Conservation (phyloP, 1,140 invertebrate genomes). For the Araneus ventricosus region DNA sequence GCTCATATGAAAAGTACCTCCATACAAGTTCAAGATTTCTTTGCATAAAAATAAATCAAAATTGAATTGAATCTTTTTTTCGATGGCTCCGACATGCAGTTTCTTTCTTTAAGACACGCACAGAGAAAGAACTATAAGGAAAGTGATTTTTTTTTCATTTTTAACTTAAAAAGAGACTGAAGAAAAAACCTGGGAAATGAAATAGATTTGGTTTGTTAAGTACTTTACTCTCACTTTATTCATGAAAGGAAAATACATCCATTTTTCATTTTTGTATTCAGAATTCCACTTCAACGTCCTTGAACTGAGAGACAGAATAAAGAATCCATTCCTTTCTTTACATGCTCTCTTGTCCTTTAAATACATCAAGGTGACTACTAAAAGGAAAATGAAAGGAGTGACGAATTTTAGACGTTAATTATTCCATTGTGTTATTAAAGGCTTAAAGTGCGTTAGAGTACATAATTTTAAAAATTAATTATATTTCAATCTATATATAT, state of each 20-base stretch:
- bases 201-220: not conserved
- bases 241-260: not conserved
- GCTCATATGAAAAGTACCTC: too few species aligned
- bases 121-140: not conserved
- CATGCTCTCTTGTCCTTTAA: too few species aligned
- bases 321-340: too few species aligned
- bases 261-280: not conserved
- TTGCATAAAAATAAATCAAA: too few species aligned
- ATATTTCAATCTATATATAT: too few species aligned
- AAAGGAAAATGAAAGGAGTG: too few species aligned
- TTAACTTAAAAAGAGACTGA: not conserved
- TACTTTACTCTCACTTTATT: not conserved
- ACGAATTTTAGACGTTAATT: too few species aligned
- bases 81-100: not conserved
- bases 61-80: not conserved
- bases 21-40: too few species aligned
- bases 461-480: too few species aligned
- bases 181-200: not conserved
- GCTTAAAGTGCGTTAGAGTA: too few species aligned
- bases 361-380: too few species aligned
- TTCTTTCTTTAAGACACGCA: not conserved
- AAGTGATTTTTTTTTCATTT: not conserved
- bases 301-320: not conserved
- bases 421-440: too few species aligned
- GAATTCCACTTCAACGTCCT: not conserved